Evolutionary conservation across 2,113 vertebrate species (phyloP), one percentile per base, ranked within the genome.

Genomic region (Xiphophorus hellerii): DNA sequence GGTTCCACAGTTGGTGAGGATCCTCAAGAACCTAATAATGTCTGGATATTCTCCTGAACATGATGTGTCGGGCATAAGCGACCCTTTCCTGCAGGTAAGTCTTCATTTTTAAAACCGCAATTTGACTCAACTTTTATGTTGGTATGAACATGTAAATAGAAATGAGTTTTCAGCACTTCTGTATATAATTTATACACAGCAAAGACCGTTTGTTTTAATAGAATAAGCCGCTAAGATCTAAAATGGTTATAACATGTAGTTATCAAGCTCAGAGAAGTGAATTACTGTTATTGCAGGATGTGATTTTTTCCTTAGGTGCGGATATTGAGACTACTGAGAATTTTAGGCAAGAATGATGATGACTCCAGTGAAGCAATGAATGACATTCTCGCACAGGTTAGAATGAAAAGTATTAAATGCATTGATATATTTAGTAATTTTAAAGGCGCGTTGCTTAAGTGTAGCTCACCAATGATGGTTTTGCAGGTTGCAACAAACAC

Each of bases 311-410:
- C 72, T 69, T 63, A 99, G 98, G 98, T 99, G 85, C 96, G 98
- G 89, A 99, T 99, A 95, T 95, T 99, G 93, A 95, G 97, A 92
- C 94, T 99, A 92, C 95, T 99, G 91, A 94, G 98, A 93, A 99
- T 99, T 94, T 93, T 99, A 91, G 98, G 98, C 81, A 96, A 95
- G 94, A 97, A 96, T 69, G 98, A 99, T 58, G 98, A 99, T 22
- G 98, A 99, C 90, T 99, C 98, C 76, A 99, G 98, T 94, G 98
- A 99, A 96, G 98, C 98, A 83, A 99, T 99, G 98, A 99, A 99
- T 92, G 98, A 99, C 92, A 99, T 99, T 92, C 96, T 99, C 93
- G 98, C 98, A 90, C 98, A 99, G 96, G 98, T 99, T 83, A 92
- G 95, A 62, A 39, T 39, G 31, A 9, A 42, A 12, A 33, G 12